Conservation (phyloP, 2,888 invertebrate genomes). For the Plagiodera versicolora region DNA sequence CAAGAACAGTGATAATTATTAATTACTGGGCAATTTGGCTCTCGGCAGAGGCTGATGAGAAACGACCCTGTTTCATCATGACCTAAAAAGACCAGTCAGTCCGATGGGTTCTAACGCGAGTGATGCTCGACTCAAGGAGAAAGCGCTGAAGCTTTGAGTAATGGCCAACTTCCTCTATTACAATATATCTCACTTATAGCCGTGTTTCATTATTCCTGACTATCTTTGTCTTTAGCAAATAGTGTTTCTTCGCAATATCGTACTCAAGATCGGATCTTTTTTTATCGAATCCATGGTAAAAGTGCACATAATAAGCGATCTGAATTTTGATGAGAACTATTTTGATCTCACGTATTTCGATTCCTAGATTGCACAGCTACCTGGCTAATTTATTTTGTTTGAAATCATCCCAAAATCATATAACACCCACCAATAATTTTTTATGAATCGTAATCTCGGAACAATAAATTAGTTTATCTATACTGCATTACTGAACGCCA, state of each 20-base stretch:
- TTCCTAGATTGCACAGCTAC: too few relatives aligned
- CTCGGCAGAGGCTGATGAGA: constrained; percentile 11
- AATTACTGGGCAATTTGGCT: constrained; percentile 14
- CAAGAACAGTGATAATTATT: constrained; percentile 10
- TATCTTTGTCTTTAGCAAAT: constrained; percentile 43
- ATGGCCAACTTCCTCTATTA: constrained; percentile 52
- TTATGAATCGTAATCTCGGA: too few relatives aligned
- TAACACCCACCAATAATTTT: too few relatives aligned
- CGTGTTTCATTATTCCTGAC: constrained; percentile 49
- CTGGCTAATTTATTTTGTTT: too few relatives aligned
- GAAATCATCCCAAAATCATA: too few relatives aligned
- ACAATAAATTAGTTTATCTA: background rate
- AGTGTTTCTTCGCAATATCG: constrained; percentile 31
- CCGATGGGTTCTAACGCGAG: constrained; percentile 33
- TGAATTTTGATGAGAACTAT: too few relatives aligned
- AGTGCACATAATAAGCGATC: too few relatives aligned
- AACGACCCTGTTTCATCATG: constrained; percentile 20
- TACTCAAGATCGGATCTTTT: too few relatives aligned
- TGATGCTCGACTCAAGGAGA: constrained; percentile 45
- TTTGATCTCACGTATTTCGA: too few relatives aligned
- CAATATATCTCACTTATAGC: constrained; percentile 53
- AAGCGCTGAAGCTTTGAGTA: constrained; percentile 44
- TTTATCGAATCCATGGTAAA: too few relatives aligned
- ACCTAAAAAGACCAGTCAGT: constrained; percentile 27
- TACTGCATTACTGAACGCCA: background rate